Evolutionary conservation across 2,113 vertebrate species (phyloP).

Genomic region (Brachionichthys hirsutus): DNA sequence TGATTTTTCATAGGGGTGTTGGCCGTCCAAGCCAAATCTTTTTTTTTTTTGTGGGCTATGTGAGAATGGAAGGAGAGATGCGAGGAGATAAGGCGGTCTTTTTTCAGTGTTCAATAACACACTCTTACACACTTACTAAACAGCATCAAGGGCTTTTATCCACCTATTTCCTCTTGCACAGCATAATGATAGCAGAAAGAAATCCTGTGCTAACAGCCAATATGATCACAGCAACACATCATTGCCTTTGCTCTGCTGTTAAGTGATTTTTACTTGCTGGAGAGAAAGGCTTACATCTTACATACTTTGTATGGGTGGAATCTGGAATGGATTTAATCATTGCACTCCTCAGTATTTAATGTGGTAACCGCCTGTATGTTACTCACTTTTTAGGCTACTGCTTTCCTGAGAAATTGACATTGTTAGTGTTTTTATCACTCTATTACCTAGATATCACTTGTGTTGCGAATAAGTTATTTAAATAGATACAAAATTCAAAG

Average conservation of each 20-base stretch:
- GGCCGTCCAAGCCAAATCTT: conserved; percentile 66
- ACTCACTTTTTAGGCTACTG: neutral
- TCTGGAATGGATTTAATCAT: conserved; percentile 56
- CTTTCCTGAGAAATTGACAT: conserved; percentile 6
- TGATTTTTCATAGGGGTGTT: conserved; percentile 79
- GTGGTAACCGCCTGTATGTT: conserved; percentile 10
- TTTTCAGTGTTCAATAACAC: conserved; percentile 61
- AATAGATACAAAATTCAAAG: no score
- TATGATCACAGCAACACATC: conserved; percentile 52
- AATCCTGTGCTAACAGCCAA: conserved; percentile 62
- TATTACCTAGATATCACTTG: conserved; percentile 2
- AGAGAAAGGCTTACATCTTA: conserved; percentile 51
- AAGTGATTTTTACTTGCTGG: conserved; percentile 65
- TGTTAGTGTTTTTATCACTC: conserved; percentile 4
- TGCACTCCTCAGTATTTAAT: conserved; percentile 25
- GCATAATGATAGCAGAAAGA: conserved; percentile 65
- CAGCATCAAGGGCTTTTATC: conserved; percentile 73
- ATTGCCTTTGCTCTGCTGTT: conserved; percentile 49
- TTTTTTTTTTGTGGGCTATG: conserved; percentile 72
- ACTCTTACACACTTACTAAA: conserved; percentile 56
- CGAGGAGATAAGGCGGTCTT: conserved; percentile 34
- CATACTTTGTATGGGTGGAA: conserved; percentile 45
- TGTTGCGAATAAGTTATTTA: no score
- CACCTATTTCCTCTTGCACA: conserved; percentile 63
- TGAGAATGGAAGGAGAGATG: conserved; percentile 58